These are phyloP conservation scores for Sparus aurata DNA, from an alignment of 2,797 vertebrate genomes.

Conservation along the genomic window DNA sequence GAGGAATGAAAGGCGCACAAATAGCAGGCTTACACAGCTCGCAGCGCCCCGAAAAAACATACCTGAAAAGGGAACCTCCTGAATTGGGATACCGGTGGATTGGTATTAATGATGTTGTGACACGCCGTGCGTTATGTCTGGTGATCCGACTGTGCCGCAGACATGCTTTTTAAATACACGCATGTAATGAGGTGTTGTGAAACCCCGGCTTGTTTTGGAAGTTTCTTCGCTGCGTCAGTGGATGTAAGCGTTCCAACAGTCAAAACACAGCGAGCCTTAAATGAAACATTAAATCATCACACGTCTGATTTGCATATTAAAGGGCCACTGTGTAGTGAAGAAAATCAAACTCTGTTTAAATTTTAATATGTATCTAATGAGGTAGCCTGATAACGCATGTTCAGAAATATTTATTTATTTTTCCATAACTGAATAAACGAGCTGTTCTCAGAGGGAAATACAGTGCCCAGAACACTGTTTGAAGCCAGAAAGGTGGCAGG, in stretches of 20 bases:
- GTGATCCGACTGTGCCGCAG: constrained; percentile 54
- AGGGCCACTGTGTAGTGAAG: no score
- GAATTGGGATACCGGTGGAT: constrained; percentile 45
- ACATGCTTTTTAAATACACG: constrained; percentile 44
- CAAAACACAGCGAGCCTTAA: neutral
- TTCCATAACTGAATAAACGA: no score
- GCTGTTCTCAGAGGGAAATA: no score
- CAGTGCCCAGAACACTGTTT: no score
- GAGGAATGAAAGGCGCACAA: constrained; percentile 61
- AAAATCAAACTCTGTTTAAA: no score
- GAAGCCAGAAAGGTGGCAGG: no score
- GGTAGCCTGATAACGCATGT: no score
- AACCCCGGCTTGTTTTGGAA: constrained; percentile 20
- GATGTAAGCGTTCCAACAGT: neutral
- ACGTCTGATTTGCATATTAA: constrained; percentile 25
- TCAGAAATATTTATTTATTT: no score
- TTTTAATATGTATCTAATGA: no score
- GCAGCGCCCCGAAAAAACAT: constrained; percentile 55
- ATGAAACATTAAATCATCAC: constrained; percentile 23
- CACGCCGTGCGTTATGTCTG: constrained; percentile 39
- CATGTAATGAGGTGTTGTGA: constrained; percentile 59
- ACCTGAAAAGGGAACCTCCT: constrained; percentile 55
- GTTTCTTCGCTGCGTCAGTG: neutral
- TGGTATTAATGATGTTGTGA: constrained; percentile 65
- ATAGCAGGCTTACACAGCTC: constrained; percentile 75